phyloP scores from a whole-genome alignment of 2,888 invertebrate species.

The Hyalella azteca region DNA sequence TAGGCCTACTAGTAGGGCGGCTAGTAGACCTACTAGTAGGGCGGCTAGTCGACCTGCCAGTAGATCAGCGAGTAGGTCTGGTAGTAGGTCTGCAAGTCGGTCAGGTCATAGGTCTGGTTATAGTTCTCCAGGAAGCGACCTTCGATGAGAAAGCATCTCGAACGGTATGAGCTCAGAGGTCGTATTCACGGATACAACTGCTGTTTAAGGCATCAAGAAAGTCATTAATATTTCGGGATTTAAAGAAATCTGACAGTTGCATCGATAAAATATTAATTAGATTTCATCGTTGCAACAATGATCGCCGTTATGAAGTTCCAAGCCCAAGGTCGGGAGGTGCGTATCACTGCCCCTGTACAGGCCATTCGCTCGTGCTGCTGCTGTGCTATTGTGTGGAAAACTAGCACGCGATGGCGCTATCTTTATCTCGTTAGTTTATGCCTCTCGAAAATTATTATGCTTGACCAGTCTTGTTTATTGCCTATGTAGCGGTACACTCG shows the following conservation, averaged over 20 bases:
- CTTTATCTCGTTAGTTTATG: conserved; percentile 11
- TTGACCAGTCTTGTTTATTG: conserved; percentile 17
- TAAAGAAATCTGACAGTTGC: too few relatives aligned
- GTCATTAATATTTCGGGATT: too few relatives aligned
- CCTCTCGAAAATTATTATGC: conserved; percentile 30
- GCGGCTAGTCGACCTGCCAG: conserved; percentile 56
- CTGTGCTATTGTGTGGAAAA: not conserved
- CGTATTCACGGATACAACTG: too few relatives aligned
- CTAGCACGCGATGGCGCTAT: conserved; percentile 16
- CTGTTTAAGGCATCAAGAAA: too few relatives aligned
- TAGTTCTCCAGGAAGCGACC: conserved; percentile 58
- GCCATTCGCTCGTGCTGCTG: conserved; percentile 25
- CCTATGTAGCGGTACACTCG: conserved; percentile 7
- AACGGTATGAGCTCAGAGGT: conserved; percentile 3
- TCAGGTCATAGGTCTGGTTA: conserved; percentile 59
- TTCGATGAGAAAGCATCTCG: conserved; percentile 46
- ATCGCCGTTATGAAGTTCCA: too few relatives aligned
- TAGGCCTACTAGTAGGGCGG: conserved; percentile 53
- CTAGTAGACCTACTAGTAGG: conserved; percentile 56
- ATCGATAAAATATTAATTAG: too few relatives aligned
- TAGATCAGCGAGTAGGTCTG: conserved; percentile 58
- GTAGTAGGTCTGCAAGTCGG: conserved; percentile 58
- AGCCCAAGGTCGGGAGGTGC: not conserved
- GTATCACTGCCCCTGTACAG: conserved; percentile 39
- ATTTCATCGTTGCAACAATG: too few relatives aligned